Evolutionary conservation across 35 echinoderm and acorn worm genomes (phyloP), one percentile per base, ranked within the genome.

Genomic region (Anneissia japonica): DNA sequence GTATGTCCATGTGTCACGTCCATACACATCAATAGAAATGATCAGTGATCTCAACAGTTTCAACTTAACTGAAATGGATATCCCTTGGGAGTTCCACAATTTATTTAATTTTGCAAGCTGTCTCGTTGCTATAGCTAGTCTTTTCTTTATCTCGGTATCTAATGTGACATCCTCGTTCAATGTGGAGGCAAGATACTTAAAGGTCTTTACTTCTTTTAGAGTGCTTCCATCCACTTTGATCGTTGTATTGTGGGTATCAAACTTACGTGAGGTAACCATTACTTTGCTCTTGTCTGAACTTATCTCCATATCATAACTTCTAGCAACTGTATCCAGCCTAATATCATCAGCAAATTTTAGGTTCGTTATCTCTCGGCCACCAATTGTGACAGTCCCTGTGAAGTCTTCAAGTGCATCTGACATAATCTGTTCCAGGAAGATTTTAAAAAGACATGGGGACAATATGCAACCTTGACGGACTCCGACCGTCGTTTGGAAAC

Each of bases 401-500:
- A 12, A 12, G 31, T 74, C 46, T 74, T 85, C 19, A 29, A 38
- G 46, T 4, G 83, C 34, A 2, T 85, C 46, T 14, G 1, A 1
- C 51, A 85, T 85, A 6, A 85, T 74, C n/a, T 4, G 4, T 33
- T 85, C 16, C 28, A 85, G 64, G 30, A 85, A 74, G 5, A 85
- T 74, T 30, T 75, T 85, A 74, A 85, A 74, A 19, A 73, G 83
- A 3, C 3, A 2, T 17, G 83, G 51, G 17, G 46, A 38, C 2
- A 85, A 26, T 6, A 85, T 17, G 29, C 83, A 85, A 14, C 83
- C 83, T 36, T 75, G 83, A 3, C 83, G 46, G 4, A 85, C 83
- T 17, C 83, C 83, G 3, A 85, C 73, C 6, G 72, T n/a, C 19
- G 74, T 77, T 32, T 86, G 72, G 28, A 86, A 86, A 10, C 16